Evolutionary conservation across 2,113 vertebrate genomes (phyloP), one percentile per base, ranked within the genome.

Genomic region (Actenoides lindsayi): DNA sequence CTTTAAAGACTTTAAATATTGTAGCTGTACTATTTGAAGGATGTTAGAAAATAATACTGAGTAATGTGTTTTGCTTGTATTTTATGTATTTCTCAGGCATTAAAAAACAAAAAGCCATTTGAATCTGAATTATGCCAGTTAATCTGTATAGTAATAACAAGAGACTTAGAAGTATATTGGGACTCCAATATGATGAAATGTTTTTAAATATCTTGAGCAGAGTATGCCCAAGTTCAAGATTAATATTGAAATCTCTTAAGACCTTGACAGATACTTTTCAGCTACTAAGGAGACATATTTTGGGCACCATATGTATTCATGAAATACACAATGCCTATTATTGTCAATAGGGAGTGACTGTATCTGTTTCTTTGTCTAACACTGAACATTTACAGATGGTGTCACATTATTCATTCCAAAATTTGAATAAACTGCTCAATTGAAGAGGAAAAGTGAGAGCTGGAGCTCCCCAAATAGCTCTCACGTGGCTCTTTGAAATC

Each of bases 351-450:
- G 28, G 59, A 94, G 54, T 73, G 85, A 88, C 35, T 88, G 19
- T 60, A 62, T 92, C 68, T 95, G 39, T 68, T 95, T 79, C 84
- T 93, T 88, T 93, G 54, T 94, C 13, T 83, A 75, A 81, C 30
- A 63, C 25, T 51, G 95, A 92, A 87, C 62, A 73, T 94, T 79
- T 97, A 91, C 93, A 97, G 94, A 95, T 93, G 91, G 78, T 89
- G 50, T 69, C 64, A 68, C 59, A 63, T 97, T 94, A 92, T 89
- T 96, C 30, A 51, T 91, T 95, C 50, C 83, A 95, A 89, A 81
- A 94, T 92, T 57, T 87, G 79, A 94, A 71, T 80, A 93, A 93
- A 83, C 74, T 90, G 48, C 80, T 94, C 73, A 81, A 11, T 13
- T 94, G 78, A 91, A 93, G 78, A 91, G n/a, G 75, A 77, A 70